Evolutionary conservation across 2,113 vertebrate species (phyloP).

Genomic region (Corythornis madagascariensis): DNA sequence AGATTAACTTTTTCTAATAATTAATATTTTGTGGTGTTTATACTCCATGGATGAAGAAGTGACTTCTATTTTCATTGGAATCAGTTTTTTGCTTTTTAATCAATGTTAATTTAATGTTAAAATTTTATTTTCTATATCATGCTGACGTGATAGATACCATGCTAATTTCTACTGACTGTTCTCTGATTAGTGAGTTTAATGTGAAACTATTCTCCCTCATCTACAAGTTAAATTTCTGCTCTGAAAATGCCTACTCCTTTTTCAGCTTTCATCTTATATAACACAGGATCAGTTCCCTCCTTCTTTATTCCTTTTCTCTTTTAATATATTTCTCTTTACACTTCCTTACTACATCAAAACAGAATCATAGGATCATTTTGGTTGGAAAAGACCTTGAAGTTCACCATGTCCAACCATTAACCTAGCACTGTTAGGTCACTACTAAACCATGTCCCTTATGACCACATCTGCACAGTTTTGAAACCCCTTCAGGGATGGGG

Average conservation of each 20-base stretch:
- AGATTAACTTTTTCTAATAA: not conserved
- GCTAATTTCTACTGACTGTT: conserved; percentile 26
- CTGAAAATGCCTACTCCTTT: not conserved
- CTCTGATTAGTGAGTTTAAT: conserved; percentile 26
- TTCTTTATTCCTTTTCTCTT: not conserved
- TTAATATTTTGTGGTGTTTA: not conserved
- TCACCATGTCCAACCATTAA: rapidly evolving
- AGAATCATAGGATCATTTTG: not conserved
- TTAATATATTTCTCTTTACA: not conserved
- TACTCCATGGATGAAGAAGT: not conserved
- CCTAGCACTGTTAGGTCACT: not conserved
- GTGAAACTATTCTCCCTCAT: not conserved
- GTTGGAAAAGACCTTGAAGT: not conserved
- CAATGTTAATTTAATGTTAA: conserved; percentile 13
- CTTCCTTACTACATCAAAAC: not conserved
- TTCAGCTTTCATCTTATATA: not conserved
- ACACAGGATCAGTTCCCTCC: not conserved
- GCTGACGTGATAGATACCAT: not conserved
- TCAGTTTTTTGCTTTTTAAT: conserved; percentile 26
- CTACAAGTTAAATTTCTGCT: conserved; percentile 4
- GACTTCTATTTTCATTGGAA: conserved; percentile 3
- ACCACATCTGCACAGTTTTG: rapidly evolving
- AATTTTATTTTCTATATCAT: not conserved
- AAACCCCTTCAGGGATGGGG: not conserved
- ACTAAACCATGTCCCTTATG: not conserved